Evolutionary conservation across 2,888 invertebrate species (phyloP).

Genomic region (Troides oblongomaculatus): DNA sequence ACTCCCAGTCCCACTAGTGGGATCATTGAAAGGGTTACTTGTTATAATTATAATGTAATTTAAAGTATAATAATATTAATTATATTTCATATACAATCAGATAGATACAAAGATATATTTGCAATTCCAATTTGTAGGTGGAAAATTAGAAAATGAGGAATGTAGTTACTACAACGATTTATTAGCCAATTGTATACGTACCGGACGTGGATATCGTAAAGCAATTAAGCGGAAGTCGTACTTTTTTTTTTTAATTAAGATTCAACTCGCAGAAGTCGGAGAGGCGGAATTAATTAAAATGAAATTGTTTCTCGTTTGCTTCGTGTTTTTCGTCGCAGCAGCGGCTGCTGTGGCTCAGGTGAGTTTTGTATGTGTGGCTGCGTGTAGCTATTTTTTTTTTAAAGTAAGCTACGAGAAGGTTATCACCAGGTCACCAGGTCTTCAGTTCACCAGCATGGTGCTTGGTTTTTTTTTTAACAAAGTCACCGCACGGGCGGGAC

Average conservation of each 20-base stretch:
- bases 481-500: no score
- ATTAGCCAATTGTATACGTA: not conserved
- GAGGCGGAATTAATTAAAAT: conserved; percentile 26
- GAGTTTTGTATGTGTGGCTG: conserved; percentile 23
- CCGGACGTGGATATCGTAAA: not conserved
- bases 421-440: no score
- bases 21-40: no score
- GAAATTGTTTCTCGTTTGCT: conserved; percentile 42
- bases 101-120: not conserved
- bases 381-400: not conserved
- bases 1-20: no score
- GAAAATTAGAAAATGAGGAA: not conserved
- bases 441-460: no score
- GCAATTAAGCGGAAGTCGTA: conserved; percentile 13
- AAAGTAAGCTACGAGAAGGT: not conserved
- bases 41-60: no score
- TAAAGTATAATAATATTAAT: no score
- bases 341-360: conserved; percentile 51
- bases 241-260: conserved; percentile 23
- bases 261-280: conserved; percentile 3
- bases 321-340: conserved; percentile 37
- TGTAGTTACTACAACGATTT: not conserved
- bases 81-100: no score
- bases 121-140: not conserved
- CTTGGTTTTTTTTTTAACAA: no score